phyloP scores from a whole-genome alignment of 2,797 vertebrate genomes.

The Girardinus metallicus region DNA sequence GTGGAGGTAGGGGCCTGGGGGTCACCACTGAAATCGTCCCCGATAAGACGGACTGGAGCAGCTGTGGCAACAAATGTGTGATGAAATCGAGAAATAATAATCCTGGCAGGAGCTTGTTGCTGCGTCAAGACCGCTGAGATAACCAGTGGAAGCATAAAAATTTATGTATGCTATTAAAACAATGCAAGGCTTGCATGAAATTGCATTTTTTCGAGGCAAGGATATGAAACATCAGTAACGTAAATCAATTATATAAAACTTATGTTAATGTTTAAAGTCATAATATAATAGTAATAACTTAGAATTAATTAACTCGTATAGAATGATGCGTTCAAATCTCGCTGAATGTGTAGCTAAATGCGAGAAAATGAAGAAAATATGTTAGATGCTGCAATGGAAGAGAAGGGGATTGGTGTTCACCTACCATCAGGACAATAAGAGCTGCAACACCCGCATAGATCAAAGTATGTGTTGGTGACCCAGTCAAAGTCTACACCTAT shows the following conservation, averaged over 20 bases:
- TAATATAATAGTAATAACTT: not conserved
- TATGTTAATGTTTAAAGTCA: not conserved
- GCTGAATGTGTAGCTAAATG: not conserved
- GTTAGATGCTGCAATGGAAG: not conserved
- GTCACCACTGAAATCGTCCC: conserved; percentile 43
- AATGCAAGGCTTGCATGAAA: not conserved
- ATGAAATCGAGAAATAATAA: conserved; percentile 57
- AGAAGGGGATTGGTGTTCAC: not conserved
- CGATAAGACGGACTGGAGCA: conserved; percentile 71
- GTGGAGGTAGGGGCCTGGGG: not conserved
- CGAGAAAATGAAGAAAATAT: not conserved
- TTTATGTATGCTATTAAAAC: not conserved
- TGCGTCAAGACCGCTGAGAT: conserved; percentile 4
- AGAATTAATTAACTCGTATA: not conserved
- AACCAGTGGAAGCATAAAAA: not conserved
- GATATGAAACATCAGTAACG: not conserved
- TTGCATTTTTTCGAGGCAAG: too few relatives aligned
- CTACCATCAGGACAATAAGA: not conserved
- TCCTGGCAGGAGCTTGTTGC: conserved; percentile 44
- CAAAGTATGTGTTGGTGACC: not conserved
- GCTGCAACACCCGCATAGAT: not conserved
- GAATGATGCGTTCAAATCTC: not conserved
- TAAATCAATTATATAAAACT: not conserved
- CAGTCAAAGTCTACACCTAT: not conserved
- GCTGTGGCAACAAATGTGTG: conserved; percentile 74